phyloP scores from a whole-genome alignment of 2,113 vertebrate species.

The Tringa solitaria region DNA sequence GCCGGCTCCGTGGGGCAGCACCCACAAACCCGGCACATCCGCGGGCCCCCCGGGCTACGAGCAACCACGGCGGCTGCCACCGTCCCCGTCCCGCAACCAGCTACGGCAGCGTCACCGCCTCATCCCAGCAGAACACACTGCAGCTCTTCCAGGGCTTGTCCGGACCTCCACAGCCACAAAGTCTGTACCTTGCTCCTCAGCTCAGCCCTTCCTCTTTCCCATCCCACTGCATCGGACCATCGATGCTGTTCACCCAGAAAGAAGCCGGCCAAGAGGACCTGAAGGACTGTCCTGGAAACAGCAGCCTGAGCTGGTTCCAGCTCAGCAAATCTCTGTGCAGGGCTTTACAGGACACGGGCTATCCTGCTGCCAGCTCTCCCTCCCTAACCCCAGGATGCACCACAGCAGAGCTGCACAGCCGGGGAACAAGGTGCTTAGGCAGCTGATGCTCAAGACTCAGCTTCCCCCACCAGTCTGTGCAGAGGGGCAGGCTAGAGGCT shows the following conservation, averaged over 20 bases:
- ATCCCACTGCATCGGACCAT: not conserved
- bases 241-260: not conserved
- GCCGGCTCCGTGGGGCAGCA: not conserved
- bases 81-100: not conserved
- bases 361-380: not conserved
- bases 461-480: not conserved
- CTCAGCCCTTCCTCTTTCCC: not conserved
- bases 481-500: not conserved
- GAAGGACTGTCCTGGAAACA: not conserved
- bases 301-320: not conserved
- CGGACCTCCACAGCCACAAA: rapidly evolving
- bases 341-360: not conserved
- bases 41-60: rapidly evolving
- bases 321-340: not conserved
- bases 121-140: rapidly evolving
- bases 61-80: not conserved
- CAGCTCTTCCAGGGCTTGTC: not conserved
- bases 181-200: not conserved
- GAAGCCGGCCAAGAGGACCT: not conserved
- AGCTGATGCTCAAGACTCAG: not conserved
- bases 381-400: not conserved
- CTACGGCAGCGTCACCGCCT: rapidly evolving
- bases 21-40: rapidly evolving
- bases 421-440: not conserved
- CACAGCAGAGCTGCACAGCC: not conserved